These are phyloP conservation scores for Plutomurus gul DNA, from an alignment of 1,140 invertebrate species.

Conservation along the genomic window DNA sequence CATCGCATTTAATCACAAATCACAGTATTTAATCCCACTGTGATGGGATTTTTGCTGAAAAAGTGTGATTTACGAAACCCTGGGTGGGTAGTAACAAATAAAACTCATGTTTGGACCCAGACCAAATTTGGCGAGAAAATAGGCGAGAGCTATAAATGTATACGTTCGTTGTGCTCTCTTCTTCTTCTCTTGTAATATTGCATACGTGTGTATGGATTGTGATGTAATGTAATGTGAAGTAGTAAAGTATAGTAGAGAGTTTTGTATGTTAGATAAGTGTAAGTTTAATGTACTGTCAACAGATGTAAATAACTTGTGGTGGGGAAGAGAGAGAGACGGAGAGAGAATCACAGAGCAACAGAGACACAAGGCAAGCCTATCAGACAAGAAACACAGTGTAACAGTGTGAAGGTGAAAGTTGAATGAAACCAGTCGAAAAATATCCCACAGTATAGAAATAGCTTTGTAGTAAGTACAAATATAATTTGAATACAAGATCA, in stretches of 20 bases:
- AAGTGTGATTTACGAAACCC: background rate
- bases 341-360: background rate
- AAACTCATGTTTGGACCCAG: constrained; percentile 14
- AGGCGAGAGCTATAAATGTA: constrained; percentile 11
- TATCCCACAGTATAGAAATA: constrained; percentile 20
- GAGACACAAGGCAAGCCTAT: too few species aligned
- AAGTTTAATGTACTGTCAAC: constrained; percentile 29
- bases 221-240: background rate
- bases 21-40: too few species aligned
- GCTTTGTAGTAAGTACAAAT: background rate
- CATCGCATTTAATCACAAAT: too few species aligned
- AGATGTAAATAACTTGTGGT: constrained; percentile 17
- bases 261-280: background rate
- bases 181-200: background rate
- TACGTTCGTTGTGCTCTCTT: background rate
- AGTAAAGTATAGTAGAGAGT: background rate
- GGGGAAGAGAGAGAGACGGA: background rate
- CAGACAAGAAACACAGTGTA: too few species aligned
- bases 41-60: background rate
- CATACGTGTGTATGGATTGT: background rate
- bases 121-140: constrained; percentile 25
- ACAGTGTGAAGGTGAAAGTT: constrained; percentile 23
- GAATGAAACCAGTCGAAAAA: background rate
- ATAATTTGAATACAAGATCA: too few species aligned
- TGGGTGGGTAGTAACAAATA: background rate